Evolutionary conservation across 2,797 vertebrate species (phyloP).

Genomic region (Galaxias olidus): DNA sequence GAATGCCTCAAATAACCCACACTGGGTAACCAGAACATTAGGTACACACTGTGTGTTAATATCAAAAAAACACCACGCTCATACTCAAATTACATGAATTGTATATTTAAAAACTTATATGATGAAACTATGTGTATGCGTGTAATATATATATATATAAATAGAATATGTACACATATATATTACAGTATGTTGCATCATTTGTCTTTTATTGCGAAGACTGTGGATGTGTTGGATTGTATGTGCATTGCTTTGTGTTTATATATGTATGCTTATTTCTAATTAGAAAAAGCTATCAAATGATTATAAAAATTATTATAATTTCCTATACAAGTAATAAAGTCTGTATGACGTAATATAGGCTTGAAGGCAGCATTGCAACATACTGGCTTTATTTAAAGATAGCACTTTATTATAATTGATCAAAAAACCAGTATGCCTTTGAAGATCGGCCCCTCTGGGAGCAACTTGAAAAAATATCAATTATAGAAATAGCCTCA

Average conservation of each 20-base stretch:
- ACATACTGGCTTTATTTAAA: slow-evolving; percentile 45
- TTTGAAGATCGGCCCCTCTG: slow-evolving; percentile 59
- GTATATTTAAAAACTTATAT: too few relatives aligned
- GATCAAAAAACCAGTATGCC: slow-evolving; percentile 70
- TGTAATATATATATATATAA: slow-evolving; percentile 5
- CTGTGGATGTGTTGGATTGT: too few relatives aligned
- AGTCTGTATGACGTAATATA: neutral
- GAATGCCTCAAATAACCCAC: slow-evolving; percentile 48
- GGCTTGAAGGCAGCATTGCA: slow-evolving; percentile 49
- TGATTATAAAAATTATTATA: too few relatives aligned
- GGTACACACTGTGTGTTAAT: too few relatives aligned
- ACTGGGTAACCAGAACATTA: slow-evolving; percentile 10
- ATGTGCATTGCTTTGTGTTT: too few relatives aligned
- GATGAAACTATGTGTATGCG: too few relatives aligned
- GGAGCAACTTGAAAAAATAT: slow-evolving; percentile 74
- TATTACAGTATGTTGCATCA: too few relatives aligned
- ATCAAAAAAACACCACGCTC: too few relatives aligned
- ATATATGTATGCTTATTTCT: too few relatives aligned
- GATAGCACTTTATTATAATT: slow-evolving; percentile 71
- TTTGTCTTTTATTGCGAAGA: too few relatives aligned
- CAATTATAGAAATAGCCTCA: slow-evolving; percentile 76
- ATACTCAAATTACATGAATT: too few relatives aligned
- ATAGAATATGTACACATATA: slow-evolving; percentile 5
- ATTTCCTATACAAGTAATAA: neutral
- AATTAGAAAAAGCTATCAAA: too few relatives aligned